Evolutionary conservation across 2,797 vertebrate genomes (phyloP), one percentile per base, ranked within the genome.

Genomic region (Hephaestus fuliginosus): DNA sequence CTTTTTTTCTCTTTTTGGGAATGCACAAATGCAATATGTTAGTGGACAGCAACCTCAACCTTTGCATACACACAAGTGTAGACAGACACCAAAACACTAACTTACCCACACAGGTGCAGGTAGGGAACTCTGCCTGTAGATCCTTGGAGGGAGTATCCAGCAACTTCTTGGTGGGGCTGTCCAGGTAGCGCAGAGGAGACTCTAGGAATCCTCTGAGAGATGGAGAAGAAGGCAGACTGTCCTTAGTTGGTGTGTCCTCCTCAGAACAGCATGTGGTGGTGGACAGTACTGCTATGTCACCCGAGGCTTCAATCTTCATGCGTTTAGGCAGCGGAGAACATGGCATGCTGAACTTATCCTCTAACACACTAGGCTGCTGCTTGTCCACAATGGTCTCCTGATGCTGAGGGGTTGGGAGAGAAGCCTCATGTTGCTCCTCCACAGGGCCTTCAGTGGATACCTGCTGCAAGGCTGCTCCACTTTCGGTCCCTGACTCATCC

Each of bases 41-140:
- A 3, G 49, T 46, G 10, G 58, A 66, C 18, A 79, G 17, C 22
- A 55, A 74, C 18, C n/a, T 71, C 33, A 68, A 20, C 7, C 5
- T 22, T 14, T 30, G 12, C 5, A 39, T 57, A 57, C 14, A 44
- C 0, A 78, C 93, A 96, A 75, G 3, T 10, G 67, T 1, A 69
- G 7, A 61, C 46, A 58, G 5, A 56, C 22, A 68, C 43, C 49
- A 20, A 67, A 55, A 74, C 44, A 65, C 13, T 44, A 2, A 91
- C 98, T 98, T 93, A 99, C 98, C 98, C 0, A 99, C 97, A 0
- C 98, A 99, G 78, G 96, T 96, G 20, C 98, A 99, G 78, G 88
- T 93, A 28, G 98, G 98, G 83, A 98, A 99, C 30, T 99, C 98
- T 0, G 96, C 92, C 79, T 98, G 97, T 0, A 95, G 95, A 81